Conservation (phyloP, 1,140 invertebrate genomes). For the Drosophila jambulina region DNA sequence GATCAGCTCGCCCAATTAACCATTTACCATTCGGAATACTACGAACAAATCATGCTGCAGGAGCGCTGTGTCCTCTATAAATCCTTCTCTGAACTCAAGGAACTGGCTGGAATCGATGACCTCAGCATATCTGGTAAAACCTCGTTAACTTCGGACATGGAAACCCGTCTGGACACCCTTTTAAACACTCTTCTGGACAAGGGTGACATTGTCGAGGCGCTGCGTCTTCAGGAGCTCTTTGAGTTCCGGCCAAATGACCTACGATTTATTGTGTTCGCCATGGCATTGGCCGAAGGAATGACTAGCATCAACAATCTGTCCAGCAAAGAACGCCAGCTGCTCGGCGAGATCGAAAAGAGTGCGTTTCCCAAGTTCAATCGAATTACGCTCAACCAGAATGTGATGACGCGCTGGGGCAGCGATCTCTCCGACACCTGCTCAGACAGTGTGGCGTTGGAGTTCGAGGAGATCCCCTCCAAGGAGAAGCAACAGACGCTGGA, state of each 20-base stretch:
- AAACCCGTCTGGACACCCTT: conserved; percentile 60
- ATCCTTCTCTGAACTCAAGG: conserved; percentile 80
- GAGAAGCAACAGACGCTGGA: conserved; percentile 80
- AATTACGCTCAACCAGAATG: conserved; percentile 69
- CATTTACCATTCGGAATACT: conserved; percentile 83
- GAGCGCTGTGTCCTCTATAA: conserved; percentile 81
- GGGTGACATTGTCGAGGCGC: conserved; percentile 85
- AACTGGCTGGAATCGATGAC: conserved; percentile 81
- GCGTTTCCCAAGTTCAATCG: conserved; percentile 79
- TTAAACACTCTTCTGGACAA: conserved; percentile 80
- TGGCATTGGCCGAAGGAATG: conserved; percentile 86
- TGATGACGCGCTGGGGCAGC: conserved; percentile 53
- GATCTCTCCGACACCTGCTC: conserved; percentile 75
- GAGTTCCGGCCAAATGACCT: conserved; percentile 84
- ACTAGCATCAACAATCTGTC: conserved; percentile 75
- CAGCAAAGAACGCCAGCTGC: conserved; percentile 71
- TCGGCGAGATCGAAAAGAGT: conserved; percentile 75
- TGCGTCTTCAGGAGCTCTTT: conserved; percentile 86
- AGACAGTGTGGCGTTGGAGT: conserved; percentile 62
- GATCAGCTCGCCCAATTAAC: conserved; percentile 1
- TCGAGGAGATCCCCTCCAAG: conserved; percentile 81
- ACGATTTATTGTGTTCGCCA: conserved; percentile 85
- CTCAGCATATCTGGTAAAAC: conserved; percentile 67
- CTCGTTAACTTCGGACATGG: conserved; percentile 49
- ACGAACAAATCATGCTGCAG: conserved; percentile 79